phyloP scores from a whole-genome alignment of 1,140 invertebrate species.

The Semibalanus balanoides region DNA sequence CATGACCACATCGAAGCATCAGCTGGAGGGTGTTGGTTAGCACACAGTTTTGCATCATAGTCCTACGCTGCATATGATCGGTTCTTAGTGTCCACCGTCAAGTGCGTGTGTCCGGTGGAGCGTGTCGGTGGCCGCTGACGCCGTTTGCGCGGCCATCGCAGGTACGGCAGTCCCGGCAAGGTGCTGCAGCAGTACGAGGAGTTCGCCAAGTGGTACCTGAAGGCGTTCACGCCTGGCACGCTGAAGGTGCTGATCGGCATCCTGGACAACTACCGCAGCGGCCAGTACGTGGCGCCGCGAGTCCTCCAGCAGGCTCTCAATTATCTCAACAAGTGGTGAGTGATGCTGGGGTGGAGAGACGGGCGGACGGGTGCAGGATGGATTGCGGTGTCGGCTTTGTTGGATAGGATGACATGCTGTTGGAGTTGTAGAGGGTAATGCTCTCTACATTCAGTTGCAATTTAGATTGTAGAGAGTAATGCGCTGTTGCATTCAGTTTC shows the following conservation, averaged over 20 bases:
- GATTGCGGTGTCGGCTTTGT: slow-evolving; percentile 1
- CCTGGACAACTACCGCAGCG: slow-evolving; percentile 72
- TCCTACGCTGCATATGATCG: no score
- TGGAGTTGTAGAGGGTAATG: slow-evolving; percentile 3
- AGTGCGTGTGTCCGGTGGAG: no score
- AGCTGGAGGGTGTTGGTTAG: no score
- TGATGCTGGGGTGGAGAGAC: no score
- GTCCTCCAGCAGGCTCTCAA: slow-evolving; percentile 83
- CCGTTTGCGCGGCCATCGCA: slow-evolving; percentile 25
- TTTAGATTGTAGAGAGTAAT: no score
- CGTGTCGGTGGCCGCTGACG: no score
- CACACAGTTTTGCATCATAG: no score
- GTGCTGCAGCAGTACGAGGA: slow-evolving; percentile 80
- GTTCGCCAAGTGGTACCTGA: slow-evolving; percentile 90
- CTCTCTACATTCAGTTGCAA: no score
- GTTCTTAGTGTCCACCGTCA: no score
- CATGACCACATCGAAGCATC: no score
- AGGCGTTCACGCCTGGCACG: slow-evolving; percentile 75
- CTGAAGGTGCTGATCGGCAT: slow-evolving; percentile 69
- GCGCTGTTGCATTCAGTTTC: no score
- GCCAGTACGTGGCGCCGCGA: slow-evolving; percentile 76
- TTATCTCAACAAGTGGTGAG: slow-evolving; percentile 73
- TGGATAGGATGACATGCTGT: neutral
- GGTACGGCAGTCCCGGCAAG: slow-evolving; percentile 90
- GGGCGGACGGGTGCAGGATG: slow-evolving; percentile 11